phyloP scores from a whole-genome alignment of 2,888 invertebrate species.

The Amblyteles armatorius region DNA sequence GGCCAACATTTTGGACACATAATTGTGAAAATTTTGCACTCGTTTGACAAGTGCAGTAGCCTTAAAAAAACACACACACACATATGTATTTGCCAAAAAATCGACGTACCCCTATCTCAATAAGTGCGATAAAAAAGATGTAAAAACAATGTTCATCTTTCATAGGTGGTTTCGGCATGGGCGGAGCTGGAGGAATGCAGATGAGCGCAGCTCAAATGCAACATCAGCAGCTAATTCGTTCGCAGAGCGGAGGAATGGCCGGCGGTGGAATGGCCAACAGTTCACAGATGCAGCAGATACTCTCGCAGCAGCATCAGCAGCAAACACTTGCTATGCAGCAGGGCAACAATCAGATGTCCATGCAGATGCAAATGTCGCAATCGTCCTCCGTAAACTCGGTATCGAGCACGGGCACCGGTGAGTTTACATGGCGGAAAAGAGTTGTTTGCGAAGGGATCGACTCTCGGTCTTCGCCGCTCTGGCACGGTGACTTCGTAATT shows the following conservation, averaged over 20 bases:
- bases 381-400: constrained; percentile 82
- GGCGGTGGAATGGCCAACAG: constrained; percentile 81
- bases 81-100: neutral
- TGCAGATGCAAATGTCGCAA: constrained; percentile 85
- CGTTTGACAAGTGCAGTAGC: no score
- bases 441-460: neutral
- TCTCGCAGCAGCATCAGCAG: constrained; percentile 86
- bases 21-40: no score
- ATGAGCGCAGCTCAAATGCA: constrained; percentile 85
- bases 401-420: constrained; percentile 83
- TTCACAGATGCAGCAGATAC: constrained; percentile 85
- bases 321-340: constrained; percentile 85
- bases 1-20: no score
- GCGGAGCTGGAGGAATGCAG: constrained; percentile 84
- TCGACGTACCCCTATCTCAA: no score
- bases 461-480: neutral
- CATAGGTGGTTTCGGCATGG: constrained; percentile 83
- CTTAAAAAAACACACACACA: neutral
- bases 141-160: neutral
- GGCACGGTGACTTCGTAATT: neutral
- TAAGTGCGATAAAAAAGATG: neutral
- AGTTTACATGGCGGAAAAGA: constrained; percentile 49
- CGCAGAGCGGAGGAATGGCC: constrained; percentile 83
- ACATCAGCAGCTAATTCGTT: constrained; percentile 84
- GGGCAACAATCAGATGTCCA: constrained; percentile 86